Conservation (phyloP, 2,113 vertebrate species). For the Lampris incognitus region DNA sequence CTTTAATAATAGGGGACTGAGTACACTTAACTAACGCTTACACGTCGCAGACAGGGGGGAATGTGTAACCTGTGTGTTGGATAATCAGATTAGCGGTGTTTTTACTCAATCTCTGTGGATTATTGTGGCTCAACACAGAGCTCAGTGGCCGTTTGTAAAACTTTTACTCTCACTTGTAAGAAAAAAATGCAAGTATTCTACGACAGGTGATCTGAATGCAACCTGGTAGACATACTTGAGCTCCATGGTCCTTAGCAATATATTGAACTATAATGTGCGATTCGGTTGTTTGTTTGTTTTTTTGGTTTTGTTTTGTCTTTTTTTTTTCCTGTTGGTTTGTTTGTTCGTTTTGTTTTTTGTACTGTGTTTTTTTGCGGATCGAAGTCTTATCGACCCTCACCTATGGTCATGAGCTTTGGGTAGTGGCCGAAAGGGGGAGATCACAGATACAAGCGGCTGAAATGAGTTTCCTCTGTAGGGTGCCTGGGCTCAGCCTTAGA, state of each 20-base stretch:
- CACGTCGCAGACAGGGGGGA: conserved; percentile 51
- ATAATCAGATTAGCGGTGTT: conserved; percentile 62
- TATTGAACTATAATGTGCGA: conserved; percentile 73
- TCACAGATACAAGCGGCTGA: too few relatives aligned
- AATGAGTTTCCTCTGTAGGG: too few relatives aligned
- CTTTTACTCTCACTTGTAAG: conserved; percentile 60
- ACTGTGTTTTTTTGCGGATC: conserved; percentile 71
- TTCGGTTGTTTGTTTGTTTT: conserved; percentile 71
- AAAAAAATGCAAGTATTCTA: conserved; percentile 76
- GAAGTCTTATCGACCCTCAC: conserved; percentile 28
- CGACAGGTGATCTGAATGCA: conserved; percentile 75
- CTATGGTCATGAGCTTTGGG: too few relatives aligned
- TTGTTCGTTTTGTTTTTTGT: conserved; percentile 62
- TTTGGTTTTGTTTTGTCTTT: conserved; percentile 4
- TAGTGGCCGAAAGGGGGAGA: too few relatives aligned
- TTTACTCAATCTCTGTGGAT: conserved; percentile 71
- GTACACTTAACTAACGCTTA: conserved; percentile 63
- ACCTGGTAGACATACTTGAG: conserved; percentile 79
- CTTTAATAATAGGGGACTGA: conserved; percentile 69
- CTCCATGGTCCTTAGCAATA: conserved; percentile 81
- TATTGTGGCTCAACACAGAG: conserved; percentile 57
- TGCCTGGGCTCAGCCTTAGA: too few relatives aligned
- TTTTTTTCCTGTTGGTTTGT: conserved; percentile 55
- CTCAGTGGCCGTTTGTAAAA: conserved; percentile 74
- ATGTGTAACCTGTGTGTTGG: conserved; percentile 57